Conservation (phyloP, 2,888 invertebrate genomes). For the Eulithis testata region DNA sequence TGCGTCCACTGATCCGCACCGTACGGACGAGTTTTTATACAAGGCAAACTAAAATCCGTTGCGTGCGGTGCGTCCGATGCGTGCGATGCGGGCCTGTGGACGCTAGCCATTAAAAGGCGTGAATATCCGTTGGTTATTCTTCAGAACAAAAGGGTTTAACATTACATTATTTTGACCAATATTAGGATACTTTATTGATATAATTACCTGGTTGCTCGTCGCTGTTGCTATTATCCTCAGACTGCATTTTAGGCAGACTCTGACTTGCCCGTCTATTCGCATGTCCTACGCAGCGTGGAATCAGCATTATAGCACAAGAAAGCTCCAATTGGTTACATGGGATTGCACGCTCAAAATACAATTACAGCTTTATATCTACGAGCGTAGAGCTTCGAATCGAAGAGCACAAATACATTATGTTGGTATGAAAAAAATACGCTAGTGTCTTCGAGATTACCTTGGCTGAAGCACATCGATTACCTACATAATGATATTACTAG, state of each 20-base stretch:
- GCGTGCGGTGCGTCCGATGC: too few relatives aligned
- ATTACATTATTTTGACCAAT: neutral
- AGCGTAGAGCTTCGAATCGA: constrained; percentile 1
- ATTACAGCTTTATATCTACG: constrained; percentile 11
- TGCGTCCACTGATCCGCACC: too few relatives aligned
- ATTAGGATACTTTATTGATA: too few relatives aligned
- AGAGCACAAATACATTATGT: neutral
- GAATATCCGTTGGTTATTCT: too few relatives aligned
- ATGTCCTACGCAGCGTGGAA: constrained; percentile 76
- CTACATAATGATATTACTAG: neutral
- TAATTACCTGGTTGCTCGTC: constrained; percentile 80
- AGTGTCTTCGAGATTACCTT: neutral
- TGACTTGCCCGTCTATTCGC: constrained; percentile 74
- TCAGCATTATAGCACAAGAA: constrained; percentile 58
- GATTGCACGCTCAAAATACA: constrained; percentile 7
- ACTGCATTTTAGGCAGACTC: constrained; percentile 85
- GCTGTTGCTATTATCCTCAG: constrained; percentile 87
- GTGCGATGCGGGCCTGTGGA: too few relatives aligned
- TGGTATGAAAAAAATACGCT: neutral
- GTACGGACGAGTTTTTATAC: too few relatives aligned
- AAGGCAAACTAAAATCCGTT: too few relatives aligned
- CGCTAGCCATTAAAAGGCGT: too few relatives aligned
- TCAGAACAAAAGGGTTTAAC: too few relatives aligned
- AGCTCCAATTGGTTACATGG: constrained; percentile 34
- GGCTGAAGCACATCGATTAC: constrained; percentile 13